Percentiles rank a stretch among this genome's conserved stretches.
Evolutionary conservation across 1,140 invertebrate species (phyloP).

Genomic region (Babylonia areolata): DNA sequence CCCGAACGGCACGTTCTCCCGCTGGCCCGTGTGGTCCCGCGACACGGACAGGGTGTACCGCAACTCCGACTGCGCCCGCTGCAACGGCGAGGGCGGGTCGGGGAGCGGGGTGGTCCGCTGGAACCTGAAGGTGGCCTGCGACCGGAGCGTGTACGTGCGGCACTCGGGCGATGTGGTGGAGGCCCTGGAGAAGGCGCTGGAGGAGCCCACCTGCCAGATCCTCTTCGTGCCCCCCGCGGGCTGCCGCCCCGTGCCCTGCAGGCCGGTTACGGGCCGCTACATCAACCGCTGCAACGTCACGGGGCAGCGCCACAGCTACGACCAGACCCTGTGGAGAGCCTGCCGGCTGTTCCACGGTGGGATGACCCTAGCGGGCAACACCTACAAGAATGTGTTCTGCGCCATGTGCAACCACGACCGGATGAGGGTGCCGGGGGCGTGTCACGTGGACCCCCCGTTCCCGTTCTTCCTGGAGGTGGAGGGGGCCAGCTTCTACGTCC

Average conservation of each 20-base stretch:
- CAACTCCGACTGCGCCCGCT: conserved; percentile 22
- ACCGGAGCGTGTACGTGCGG: neutral
- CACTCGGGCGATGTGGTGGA: neutral
- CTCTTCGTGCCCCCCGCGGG: conserved; percentile 12
- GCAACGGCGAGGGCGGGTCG: conserved; percentile 2
- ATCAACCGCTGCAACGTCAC: conserved; percentile 30
- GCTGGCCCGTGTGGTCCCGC: conserved; percentile 26
- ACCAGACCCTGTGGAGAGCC: conserved; percentile 18
- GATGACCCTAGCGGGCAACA: neutral
- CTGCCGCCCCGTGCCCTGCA: neutral
- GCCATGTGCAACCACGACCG: conserved; percentile 13
- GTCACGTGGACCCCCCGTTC: neutral
- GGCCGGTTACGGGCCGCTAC: neutral
- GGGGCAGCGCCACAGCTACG: neutral
- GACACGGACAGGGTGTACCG: neutral
- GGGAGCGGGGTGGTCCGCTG: neutral
- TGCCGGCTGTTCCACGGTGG: conserved; percentile 20
- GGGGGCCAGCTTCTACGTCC: neutral
- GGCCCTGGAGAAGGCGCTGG: conserved; percentile 3
- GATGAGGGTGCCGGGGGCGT: neutral
- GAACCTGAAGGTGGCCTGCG: conserved; percentile 19
- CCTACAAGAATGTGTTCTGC: conserved; percentile 31
- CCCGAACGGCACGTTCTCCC: neutral
- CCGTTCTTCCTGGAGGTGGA: conserved; percentile 17
- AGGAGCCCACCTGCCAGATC: conserved; percentile 20